Evolutionary conservation across 2,113 vertebrate genomes (phyloP).

Genomic region (Ibidorhyncha struthersii): DNA sequence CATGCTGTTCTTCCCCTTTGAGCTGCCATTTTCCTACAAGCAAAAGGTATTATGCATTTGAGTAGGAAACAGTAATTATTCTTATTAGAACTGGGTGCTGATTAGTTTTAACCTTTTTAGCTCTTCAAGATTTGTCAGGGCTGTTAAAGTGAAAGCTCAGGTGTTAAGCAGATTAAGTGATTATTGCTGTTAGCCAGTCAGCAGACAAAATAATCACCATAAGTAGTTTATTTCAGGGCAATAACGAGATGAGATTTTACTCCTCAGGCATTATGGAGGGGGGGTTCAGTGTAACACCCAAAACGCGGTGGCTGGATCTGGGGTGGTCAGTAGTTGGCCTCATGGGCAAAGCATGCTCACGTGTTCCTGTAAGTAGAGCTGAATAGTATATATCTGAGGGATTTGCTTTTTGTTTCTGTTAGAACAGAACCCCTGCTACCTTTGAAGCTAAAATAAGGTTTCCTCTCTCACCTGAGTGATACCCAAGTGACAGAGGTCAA

Average conservation of each 20-base stretch:
- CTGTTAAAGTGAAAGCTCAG: constrained; percentile 68
- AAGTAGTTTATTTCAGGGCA: constrained; percentile 76
- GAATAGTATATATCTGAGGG: not conserved
- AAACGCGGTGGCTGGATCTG: not conserved
- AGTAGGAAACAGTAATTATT: constrained; percentile 64
- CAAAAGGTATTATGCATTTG: constrained; percentile 2
- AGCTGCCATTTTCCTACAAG: constrained; percentile 1
- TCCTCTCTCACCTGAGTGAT: not conserved
- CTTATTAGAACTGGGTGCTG: constrained; percentile 42
- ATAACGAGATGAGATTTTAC: constrained; percentile 52
- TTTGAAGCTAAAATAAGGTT: not conserved
- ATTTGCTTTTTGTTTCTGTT: not conserved
- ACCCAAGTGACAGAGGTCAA: not conserved
- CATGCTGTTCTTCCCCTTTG: not conserved
- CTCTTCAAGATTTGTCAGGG: constrained; percentile 56
- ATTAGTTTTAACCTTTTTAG: constrained; percentile 71
- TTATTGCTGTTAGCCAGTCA: constrained; percentile 76
- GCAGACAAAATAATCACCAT: constrained; percentile 80
- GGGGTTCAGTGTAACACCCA: not conserved
- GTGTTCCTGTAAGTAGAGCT: constrained; percentile 1
- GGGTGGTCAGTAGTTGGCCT: not conserved
- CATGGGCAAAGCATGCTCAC: constrained; percentile 14
- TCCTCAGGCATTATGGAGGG: not conserved
- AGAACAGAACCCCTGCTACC: not conserved
- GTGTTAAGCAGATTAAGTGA: constrained; percentile 78